Base-by-base conservation (phyloP, 2,797 vertebrate genomes). In the Sebastes kiyomatsui region DNA sequence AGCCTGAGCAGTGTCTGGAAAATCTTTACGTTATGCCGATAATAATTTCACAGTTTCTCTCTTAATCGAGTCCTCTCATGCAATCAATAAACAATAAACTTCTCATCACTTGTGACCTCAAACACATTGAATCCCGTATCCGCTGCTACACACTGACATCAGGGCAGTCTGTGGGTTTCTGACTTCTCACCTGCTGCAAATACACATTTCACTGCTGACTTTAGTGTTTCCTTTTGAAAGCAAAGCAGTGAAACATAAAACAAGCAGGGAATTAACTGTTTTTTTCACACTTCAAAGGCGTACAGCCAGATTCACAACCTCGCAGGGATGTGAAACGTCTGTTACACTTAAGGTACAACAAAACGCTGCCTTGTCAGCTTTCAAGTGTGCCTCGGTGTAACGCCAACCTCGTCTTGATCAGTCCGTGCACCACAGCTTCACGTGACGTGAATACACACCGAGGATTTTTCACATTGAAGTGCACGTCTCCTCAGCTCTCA, bases 371-470 rank as follows among this genome's bases (percentile, higher is more conserved):
- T 23, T 54, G 64, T 60, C 16, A 6, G 59, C 88, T 88, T 87
- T 89, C 81, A 91, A 83, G 87, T 58, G 30, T 9, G 60, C 56
- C 23, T 27, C 10, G 1, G 54, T 64, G 80, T 82, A 56, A 59
- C 30, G 9, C 56, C 73, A 56, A 13, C 77, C 14, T 42, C 65
- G 3, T 8, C 67, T 38, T 27, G 11, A 76, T 76, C 71, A 23
- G 20, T 11, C 14, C 14, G 13, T 10, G 33, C 35, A 2, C 68
- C 13, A 12, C 77, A 27, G 2, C 67, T 23, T 14, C 25, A 22
- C 30, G 74, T 80, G 80, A 87, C 30, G 10, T 71, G 87, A 87
- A 91, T 90, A 5, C 72, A 49, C 49, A 11, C 18, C 9, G 3
- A 67, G 61, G 25, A 3, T 67, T 71, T 74, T 74, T 58, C 2